Evolutionary conservation across 92 coral and sea anemone genomes (phyloP).

Genomic region (Actinernus sp.): DNA sequence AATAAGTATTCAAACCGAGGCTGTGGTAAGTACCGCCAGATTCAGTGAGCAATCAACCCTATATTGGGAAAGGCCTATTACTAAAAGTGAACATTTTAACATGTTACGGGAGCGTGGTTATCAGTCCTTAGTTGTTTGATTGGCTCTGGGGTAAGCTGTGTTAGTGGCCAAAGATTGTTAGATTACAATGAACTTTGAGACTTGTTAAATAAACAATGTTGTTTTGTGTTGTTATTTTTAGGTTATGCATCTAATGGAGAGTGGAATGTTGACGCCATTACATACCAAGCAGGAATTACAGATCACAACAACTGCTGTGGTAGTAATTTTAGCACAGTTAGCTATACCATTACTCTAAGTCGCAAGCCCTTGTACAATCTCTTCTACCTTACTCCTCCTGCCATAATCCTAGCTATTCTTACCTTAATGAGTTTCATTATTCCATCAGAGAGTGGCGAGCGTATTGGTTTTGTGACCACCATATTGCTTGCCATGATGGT

Average conservation of each 20-base stretch:
- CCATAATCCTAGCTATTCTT: conserved; percentile 44
- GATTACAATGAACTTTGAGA: too few species aligned
- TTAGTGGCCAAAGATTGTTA: too few species aligned
- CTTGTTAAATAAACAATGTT: too few species aligned
- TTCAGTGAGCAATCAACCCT: too few species aligned
- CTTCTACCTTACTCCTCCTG: conserved; percentile 63
- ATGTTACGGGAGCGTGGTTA: too few species aligned
- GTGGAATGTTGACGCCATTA: conserved; percentile 51
- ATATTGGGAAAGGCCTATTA: too few species aligned
- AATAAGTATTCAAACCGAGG: too few species aligned
- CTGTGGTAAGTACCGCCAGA: too few species aligned
- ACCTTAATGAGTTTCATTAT: conserved; percentile 67
- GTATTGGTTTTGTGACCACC: conserved; percentile 80
- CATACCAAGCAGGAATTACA: neutral
- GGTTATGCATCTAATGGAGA: conserved; percentile 65
- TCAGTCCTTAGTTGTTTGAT: too few species aligned
- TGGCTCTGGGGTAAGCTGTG: too few species aligned
- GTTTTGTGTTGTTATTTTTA: too few species aligned
- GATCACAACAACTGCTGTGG: conserved; percentile 60
- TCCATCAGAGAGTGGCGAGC: conserved; percentile 80
- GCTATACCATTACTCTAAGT: conserved; percentile 33
- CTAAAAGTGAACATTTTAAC: too few species aligned
- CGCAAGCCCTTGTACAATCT: conserved; percentile 57
- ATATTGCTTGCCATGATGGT: conserved; percentile 76
- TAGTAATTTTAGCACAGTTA: conserved; percentile 25